These are phyloP conservation scores for Agelaius phoeniceus DNA, from an alignment of 2,113 vertebrate species.

Conservation along the genomic window DNA sequence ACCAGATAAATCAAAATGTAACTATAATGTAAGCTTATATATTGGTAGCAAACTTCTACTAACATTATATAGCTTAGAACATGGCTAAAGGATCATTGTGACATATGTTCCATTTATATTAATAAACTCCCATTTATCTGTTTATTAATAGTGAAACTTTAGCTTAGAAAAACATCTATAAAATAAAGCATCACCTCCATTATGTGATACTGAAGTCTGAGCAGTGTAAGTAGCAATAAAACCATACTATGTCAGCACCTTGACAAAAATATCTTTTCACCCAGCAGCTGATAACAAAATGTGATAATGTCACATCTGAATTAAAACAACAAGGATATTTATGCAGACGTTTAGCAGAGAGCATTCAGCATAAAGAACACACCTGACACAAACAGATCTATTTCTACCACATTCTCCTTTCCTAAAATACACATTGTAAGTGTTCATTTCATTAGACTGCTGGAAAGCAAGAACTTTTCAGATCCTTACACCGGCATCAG, in stretches of 20 bases:
- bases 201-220: neutral
- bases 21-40: neutral
- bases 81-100: neutral
- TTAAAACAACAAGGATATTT: slow-evolving; percentile 6
- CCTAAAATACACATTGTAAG: neutral
- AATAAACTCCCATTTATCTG: neutral
- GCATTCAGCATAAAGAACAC: neutral
- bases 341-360: neutral
- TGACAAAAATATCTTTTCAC: neutral
- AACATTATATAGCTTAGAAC: neutral
- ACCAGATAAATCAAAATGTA: neutral
- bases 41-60: neutral
- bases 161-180: neutral
- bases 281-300: neutral
- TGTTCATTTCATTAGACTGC: neutral
- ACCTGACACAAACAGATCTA: neutral
- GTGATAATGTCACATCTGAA: neutral
- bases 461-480: slow-evolving; percentile 4
- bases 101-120: neutral
- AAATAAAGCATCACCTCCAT: neutral
- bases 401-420: neutral
- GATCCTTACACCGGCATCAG: neutral
- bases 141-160: slow-evolving; percentile 3
- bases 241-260: neutral
- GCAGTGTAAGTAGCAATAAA: neutral